These are phyloP conservation scores for Gymnothorax javanicus DNA, from an alignment of 2,797 vertebrate genomes.

Conservation along the genomic window DNA sequence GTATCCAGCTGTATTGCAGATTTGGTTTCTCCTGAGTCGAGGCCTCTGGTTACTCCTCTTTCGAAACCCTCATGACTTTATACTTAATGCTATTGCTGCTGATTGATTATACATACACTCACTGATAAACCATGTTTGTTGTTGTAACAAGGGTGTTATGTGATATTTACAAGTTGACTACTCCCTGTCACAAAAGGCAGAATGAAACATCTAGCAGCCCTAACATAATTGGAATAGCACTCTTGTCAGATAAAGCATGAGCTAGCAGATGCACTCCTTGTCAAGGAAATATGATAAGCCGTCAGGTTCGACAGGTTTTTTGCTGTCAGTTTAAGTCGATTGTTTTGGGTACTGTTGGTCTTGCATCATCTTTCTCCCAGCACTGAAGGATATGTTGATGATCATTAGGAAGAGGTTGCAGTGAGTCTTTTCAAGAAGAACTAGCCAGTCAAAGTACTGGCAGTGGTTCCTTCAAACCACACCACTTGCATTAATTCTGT, in stretches of 20 bases:
- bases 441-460: background rate
- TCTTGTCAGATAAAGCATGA: background rate
- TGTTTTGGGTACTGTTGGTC: background rate
- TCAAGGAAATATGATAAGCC: slow-evolving; percentile 21
- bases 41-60: background rate
- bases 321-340: background rate
- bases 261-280: background rate
- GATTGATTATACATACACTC: slow-evolving; percentile 46
- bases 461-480: background rate
- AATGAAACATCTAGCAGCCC: background rate
- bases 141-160: slow-evolving; percentile 35
- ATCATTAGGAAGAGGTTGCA: slow-evolving; percentile 16
- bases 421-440: slow-evolving; percentile 8
- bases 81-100: slow-evolving; percentile 45
- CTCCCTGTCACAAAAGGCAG: slow-evolving; percentile 27
- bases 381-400: slow-evolving; percentile 6
- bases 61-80: slow-evolving; percentile 42
- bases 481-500: background rate
- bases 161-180: slow-evolving; percentile 45
- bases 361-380: slow-evolving; percentile 7
- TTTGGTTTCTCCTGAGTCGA: background rate
- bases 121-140: slow-evolving; percentile 44
- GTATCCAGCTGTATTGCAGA: background rate
- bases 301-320: background rate
- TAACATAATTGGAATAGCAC: slow-evolving; percentile 5